Base-by-base conservation (phyloP, 2,888 invertebrate species). In the Lasioglossum malachurum region DNA sequence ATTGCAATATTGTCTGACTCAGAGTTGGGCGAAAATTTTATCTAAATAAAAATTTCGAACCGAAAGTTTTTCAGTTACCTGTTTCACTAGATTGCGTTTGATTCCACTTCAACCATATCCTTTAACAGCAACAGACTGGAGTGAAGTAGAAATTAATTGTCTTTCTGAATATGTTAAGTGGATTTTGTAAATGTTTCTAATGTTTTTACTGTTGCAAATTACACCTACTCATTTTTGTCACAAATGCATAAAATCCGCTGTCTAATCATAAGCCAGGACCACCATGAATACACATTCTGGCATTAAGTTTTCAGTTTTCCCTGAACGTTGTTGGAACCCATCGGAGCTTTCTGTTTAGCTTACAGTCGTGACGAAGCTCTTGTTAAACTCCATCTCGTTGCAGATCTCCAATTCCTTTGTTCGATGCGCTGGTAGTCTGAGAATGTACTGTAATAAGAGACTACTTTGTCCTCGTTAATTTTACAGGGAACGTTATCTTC, bases 381-480 rank as follows among this genome's bases (percentile, higher is more conserved):
- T 23, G 53, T 23, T 53, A 8, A 7, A 53, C 23, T 53, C 8
- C 23, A 5, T 53, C 8, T 8, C 53, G 53, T 23, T 23, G 53
- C 53, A 53, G 23, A 53, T 53, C 53, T 53, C 53, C 53, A 10
- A 53, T 53, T 53, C 23, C 53, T 53, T 53, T 53, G 23, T 53
- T 23, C 53, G 53, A 53, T 23, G 8, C 23, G 53, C 8, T 23
- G 23, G 3, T 7, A 10, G 23, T 23, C 53, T 23, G 53, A 23
- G 53, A 53, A 23, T 53, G 53, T 23, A 23, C 53, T 23, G 23
- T 53, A 23, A 53, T 53, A 53, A 53, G 53, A 53, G 53, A 23
- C 53, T 53, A 53, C 53, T 53, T 53, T 53, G 53, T 53, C 53
- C 53, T 53, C 53, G 53, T 53, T 53, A 53, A 53, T 53, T 53